Conservation (phyloP, 2,797 vertebrate genomes). For the Clarias pachynema region DNA sequence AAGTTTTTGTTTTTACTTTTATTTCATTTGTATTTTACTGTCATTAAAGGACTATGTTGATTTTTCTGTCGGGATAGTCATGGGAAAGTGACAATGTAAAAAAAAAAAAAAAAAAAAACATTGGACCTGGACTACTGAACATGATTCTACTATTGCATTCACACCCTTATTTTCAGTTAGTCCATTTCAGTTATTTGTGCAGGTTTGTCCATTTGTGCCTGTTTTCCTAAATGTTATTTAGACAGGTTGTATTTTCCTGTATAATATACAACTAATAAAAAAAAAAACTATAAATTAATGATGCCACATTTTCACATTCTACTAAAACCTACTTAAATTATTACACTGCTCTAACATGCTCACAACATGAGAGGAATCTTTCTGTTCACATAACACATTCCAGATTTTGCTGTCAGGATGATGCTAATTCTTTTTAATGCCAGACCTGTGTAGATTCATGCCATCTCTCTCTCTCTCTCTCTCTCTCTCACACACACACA, state of each 20-base stretch:
- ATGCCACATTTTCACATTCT: not conserved
- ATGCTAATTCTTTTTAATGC: constrained; percentile 76
- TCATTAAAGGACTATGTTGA: not conserved
- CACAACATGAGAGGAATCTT: not conserved
- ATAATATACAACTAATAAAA: not conserved
- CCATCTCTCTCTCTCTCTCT: constrained; percentile 28
- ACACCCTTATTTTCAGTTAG: not conserved
- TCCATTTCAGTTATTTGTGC: not conserved
- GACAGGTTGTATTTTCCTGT: not conserved
- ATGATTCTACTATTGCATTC: not conserved
- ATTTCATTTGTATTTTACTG: not conserved
- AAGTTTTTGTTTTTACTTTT: constrained; percentile 36
- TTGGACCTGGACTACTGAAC: not conserved
- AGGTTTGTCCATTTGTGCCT: not conserved
- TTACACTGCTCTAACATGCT: not conserved
- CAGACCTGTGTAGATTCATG: constrained; percentile 75
- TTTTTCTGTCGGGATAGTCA: not conserved
- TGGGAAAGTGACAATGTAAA: not conserved
- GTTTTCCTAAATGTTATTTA: not conserved
- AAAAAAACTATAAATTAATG: not conserved
- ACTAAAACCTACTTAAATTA: not conserved
- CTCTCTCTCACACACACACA: not conserved
- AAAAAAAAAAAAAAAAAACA: not conserved
- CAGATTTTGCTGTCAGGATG: constrained; percentile 74
- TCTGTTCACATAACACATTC: constrained; percentile 47